Evolutionary conservation across 1,140 invertebrate species (phyloP).

Genomic region (Drosophila miranda): DNA sequence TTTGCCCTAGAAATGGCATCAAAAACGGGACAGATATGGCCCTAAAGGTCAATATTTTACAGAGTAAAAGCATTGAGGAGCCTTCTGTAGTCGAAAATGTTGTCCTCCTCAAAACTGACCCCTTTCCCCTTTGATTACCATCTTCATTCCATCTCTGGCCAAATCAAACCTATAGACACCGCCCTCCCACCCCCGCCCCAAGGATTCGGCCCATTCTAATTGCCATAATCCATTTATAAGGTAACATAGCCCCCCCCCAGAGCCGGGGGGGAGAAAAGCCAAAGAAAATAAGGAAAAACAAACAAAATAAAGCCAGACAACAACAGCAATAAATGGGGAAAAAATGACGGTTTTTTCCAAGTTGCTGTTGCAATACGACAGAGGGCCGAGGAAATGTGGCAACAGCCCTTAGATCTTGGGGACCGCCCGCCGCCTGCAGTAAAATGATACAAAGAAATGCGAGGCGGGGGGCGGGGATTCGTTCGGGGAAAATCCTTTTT

Average conservation of each 20-base stretch:
- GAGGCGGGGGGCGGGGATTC: slow-evolving; percentile 43
- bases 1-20: background rate
- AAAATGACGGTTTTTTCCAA: slow-evolving; percentile 17
- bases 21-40: no score
- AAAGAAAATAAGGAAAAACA: slow-evolving; percentile 44
- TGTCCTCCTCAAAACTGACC: no score
- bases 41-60: no score
- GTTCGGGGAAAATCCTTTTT: slow-evolving; percentile 78
- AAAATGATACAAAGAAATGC: slow-evolving; percentile 76
- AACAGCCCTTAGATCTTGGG: slow-evolving; percentile 19
- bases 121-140: background rate
- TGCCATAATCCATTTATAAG: slow-evolving; percentile 78
- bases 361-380: slow-evolving; percentile 71
- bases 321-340: slow-evolving; percentile 5
- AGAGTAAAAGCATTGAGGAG: no score
- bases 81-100: no score
- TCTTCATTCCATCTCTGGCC: slow-evolving; percentile 31
- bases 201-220: slow-evolving; percentile 51
- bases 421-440: slow-evolving; percentile 41
- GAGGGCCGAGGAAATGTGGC: slow-evolving; percentile 11
- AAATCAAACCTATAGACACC: slow-evolving; percentile 33
- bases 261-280: slow-evolving; percentile 17
- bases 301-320: slow-evolving; percentile 62
- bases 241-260: slow-evolving; percentile 37
- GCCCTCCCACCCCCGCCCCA: slow-evolving; percentile 12